phyloP scores from a whole-genome alignment of 2,888 invertebrate genomes.

The Tiphia femorata region DNA sequence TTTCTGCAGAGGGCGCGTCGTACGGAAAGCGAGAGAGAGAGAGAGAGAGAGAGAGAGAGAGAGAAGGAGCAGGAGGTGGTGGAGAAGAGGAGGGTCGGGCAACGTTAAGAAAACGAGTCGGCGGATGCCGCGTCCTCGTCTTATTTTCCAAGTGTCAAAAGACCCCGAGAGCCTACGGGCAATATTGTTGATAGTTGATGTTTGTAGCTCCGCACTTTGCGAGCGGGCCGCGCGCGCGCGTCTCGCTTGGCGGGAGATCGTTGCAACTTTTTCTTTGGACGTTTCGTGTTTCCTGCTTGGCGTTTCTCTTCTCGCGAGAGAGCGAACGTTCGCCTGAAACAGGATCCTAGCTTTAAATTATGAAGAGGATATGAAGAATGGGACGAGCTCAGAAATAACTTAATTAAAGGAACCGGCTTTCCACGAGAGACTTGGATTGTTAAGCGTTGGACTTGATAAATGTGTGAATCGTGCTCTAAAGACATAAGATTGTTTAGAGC shows the following conservation, averaged over 20 bases:
- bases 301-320: constrained; percentile 3
- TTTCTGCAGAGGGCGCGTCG: constrained; percentile 31
- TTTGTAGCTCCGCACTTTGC: constrained; percentile 55
- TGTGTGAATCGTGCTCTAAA: too few species aligned
- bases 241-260: constrained; percentile 33
- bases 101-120: too few species aligned
- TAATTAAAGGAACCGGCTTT: too few species aligned
- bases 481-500: too few species aligned
- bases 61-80: background rate
- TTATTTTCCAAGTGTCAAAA: constrained; percentile 61
- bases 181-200: constrained; percentile 67
- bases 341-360: too few species aligned
- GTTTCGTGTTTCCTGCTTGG: constrained; percentile 5
- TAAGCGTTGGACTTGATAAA: too few species aligned
- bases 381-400: too few species aligned
- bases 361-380: too few species aligned
- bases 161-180: constrained; percentile 46
- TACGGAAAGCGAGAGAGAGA: too few species aligned
- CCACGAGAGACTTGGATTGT: too few species aligned
- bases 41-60: background rate
- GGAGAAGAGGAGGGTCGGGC: constrained; percentile 10
- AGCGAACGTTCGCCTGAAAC: background rate
- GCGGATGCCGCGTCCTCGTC: constrained; percentile 46
- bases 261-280: background rate
- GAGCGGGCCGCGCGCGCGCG: too few species aligned